Evolutionary conservation across 2,797 vertebrate species (phyloP), one percentile per base, ranked within the genome.

Genomic region (Acipenser transmontanus): DNA sequence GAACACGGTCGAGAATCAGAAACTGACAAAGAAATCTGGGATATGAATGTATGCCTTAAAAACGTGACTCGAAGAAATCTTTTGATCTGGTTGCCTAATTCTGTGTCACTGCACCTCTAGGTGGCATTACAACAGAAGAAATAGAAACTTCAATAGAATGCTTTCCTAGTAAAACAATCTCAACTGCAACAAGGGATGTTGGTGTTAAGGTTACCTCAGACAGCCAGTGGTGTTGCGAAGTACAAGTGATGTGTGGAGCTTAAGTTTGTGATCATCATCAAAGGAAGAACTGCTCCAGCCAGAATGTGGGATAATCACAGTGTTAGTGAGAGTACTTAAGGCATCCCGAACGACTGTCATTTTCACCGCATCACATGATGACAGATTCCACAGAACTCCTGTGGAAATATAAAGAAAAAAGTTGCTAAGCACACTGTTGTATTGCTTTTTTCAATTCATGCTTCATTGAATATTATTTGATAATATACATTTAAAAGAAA

Each of bases 301-400:
- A 0, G 96, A 98, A 77, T 98, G 96, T 14, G 97, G 97, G 88
- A 99, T 93, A 62, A 99, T 95, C 90, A 99, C 96, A 91, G 94
- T 93, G 91, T 90, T 97, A 49, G 96, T 98, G 72, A 99, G 84
- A 0, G 92, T 93, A 5, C 89, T 89, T 81, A 99, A 91, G 75
- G 97, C 94, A n/a, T 98, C 96, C 67, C 93, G 91, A 57, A 99
- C 95, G 91, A 99, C 97, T 83, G 95, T 95, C 94, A 98, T 98
- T 89, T 99, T 99, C 68, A 99, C 92, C 0, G 94, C 86, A 69
- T 99, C 97, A 34, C 96, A 99, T 0, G 97, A 99, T 56, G 97
- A 99, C 81, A 99, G 85, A 87, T 99, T 99, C 97, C 97, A 99
- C 76, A 99, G 91, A 73, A 99, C 95, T 66, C 96, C 97, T 98